Base-by-base conservation (phyloP, 2,797 vertebrate genomes). In the Sebastes taczanowskii region DNA sequence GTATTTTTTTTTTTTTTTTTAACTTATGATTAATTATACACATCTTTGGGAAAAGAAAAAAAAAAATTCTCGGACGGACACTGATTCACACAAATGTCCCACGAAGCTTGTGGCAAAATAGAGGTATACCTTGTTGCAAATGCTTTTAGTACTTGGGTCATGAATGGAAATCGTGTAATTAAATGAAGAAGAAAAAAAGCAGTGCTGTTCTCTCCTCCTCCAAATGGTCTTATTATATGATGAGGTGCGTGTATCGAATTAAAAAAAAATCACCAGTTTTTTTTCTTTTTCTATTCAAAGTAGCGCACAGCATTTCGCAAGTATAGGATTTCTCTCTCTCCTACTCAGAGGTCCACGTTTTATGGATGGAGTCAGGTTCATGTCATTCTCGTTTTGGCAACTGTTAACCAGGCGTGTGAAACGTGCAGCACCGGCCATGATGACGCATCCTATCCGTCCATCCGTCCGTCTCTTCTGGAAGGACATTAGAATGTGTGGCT, bases 61-160 rank as follows among this genome's bases (percentile, higher is more conserved):
- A 96, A 95, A 94, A 93, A 56, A 91, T 27, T 82, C 91, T 96
- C 95, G 94, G 96, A 97, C 95, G 72, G 95, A 98, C 96, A 97
- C 95, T 90, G 96, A 94, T 95, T 97, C 97, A 97, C 97, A 97
- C 95, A 96, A 82, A 87, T 88, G 91, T 97, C 97, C 97, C 97
- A 96, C 97, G 94, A 96, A 95, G 96, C 95, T 95, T 97, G 97
- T 97, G 97, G 96, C 96, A 97, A 95, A 97, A 97, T 94, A 98
- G 97, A 99, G 98, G 98, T 99, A 98, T 97, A 98, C 96, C 97
- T 98, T 97, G 97, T 98, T 98, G 97, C 96, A 97, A 98, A 98
- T 97, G 97, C 95, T 97, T 97, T 97, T 95, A 96, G 95, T 95
- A 96, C 91, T 96, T 91, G 94, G 86, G 87, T 90, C 96, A 96